These are phyloP conservation scores for Pangasius macronema DNA, from an alignment of 2,797 vertebrate species.

Conservation along the genomic window DNA sequence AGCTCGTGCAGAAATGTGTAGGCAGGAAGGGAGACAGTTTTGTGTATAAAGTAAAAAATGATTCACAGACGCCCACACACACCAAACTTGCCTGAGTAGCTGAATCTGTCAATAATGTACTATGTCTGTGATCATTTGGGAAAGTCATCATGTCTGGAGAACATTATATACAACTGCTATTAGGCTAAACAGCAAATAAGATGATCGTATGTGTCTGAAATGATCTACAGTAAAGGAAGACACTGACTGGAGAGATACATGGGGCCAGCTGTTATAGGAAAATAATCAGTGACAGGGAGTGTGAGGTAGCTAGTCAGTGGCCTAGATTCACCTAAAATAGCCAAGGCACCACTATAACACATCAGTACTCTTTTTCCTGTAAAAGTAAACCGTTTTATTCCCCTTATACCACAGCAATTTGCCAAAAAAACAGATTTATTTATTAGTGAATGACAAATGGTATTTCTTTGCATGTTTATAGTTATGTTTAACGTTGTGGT, in stretches of 20 bases:
- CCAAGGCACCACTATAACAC: not conserved
- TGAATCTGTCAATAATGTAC: not conserved
- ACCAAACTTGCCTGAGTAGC: constrained; percentile 25
- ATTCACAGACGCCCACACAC: constrained; percentile 19
- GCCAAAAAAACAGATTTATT: not conserved
- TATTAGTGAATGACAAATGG: not conserved
- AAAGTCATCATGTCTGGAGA: constrained; percentile 1
- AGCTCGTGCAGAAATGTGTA: constrained; percentile 13
- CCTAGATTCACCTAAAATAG: not conserved
- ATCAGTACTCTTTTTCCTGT: not conserved
- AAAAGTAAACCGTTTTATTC: not conserved
- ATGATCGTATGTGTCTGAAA: not conserved
- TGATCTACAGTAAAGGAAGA: not conserved
- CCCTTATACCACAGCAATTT: not conserved
- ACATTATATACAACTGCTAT: not conserved
- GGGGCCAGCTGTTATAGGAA: not conserved
- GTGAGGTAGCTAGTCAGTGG: not conserved
- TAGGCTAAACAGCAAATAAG: not conserved
- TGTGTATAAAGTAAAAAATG: constrained; percentile 27
- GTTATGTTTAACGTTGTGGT: not conserved
- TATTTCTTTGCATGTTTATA: not conserved
- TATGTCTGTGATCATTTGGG: constrained; percentile 10
- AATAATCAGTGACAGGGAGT: not conserved
- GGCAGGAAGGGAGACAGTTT: constrained; percentile 16
- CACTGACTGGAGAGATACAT: not conserved